These are phyloP conservation scores for Mercenaria mercenaria DNA, from an alignment of 1,140 invertebrate species.

Conservation along the genomic window DNA sequence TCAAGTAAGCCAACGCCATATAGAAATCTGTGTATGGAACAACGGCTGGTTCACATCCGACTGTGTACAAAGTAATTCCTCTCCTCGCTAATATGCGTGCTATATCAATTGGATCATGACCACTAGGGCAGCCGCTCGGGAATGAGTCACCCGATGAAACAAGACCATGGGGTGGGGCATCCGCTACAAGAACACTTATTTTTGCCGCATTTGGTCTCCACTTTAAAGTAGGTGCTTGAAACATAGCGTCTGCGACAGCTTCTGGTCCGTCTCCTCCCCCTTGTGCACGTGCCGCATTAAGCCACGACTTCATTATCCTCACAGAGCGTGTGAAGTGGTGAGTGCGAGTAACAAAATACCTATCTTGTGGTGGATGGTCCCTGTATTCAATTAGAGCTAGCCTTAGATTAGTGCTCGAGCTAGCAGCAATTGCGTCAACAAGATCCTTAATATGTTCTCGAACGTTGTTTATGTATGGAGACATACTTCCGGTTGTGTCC, in stretches of 20 bases:
- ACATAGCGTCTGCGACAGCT: constrained; percentile 75
- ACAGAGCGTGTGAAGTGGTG: constrained; percentile 76
- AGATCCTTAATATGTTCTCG: constrained; percentile 20
- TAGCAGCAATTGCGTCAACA: constrained; percentile 13
- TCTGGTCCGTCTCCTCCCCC: constrained; percentile 78
- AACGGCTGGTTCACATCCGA: constrained; percentile 14
- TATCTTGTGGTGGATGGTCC: too few species aligned
- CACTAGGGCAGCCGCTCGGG: neutral
- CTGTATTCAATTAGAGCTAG: constrained; percentile 70
- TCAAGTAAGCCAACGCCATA: constrained; percentile 16
- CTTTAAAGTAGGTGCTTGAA: constrained; percentile 53
- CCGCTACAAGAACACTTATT: neutral
- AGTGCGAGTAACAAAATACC: constrained; percentile 69
- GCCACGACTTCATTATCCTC: constrained; percentile 73
- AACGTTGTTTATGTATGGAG: constrained; percentile 39
- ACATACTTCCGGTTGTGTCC: constrained; percentile 58
- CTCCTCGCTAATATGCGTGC: constrained; percentile 6
- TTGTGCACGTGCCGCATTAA: constrained; percentile 66
- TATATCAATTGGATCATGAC: constrained; percentile 26
- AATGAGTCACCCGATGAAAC: constrained; percentile 12
- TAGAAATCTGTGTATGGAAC: constrained; percentile 28
- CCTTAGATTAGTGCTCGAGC: constrained; percentile 15
- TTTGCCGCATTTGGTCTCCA: constrained; percentile 2
- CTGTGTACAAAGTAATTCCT: neutral
- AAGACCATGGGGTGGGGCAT: constrained; percentile 26